Percentiles rank a stretch among this genome's conserved stretches.
Evolutionary conservation across 2,888 invertebrate genomes (phyloP).

Genomic region (Calephelis perditalis): DNA sequence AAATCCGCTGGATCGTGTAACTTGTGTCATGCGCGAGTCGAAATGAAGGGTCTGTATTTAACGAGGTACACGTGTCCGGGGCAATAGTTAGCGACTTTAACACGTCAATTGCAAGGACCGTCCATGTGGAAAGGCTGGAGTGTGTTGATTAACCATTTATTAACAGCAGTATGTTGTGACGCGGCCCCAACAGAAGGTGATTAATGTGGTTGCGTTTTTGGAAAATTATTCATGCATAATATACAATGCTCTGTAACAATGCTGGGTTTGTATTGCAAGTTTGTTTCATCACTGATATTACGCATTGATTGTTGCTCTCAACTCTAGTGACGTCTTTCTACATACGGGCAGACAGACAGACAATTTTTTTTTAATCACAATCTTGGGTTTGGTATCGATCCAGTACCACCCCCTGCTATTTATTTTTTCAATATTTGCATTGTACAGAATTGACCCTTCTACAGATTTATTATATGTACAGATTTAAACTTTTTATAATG

Average conservation of each 20-base stretch:
- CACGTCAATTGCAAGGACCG: conserved; percentile 19
- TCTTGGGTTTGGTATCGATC: too few species aligned
- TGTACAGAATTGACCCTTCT: too few species aligned
- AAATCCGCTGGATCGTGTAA: neutral
- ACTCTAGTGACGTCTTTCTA: too few species aligned
- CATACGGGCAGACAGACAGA: too few species aligned
- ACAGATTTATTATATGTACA: too few species aligned
- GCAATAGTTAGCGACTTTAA: conserved; percentile 23
- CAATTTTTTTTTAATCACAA: too few species aligned
- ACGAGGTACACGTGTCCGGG: conserved; percentile 17
- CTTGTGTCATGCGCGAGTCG: conserved; percentile 17
- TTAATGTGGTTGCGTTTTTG: conserved; percentile 5
- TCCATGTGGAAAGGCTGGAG: conserved; percentile 14
- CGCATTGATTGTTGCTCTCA: too few species aligned
- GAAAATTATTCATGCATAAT: neutral
- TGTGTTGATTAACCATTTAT: conserved; percentile 9
- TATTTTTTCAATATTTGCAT: too few species aligned
- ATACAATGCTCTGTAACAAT: neutral
- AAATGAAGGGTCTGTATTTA: conserved; percentile 35
- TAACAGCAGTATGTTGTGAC: conserved; percentile 6
- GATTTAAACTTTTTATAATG: too few species aligned
- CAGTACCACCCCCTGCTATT: too few species aligned
- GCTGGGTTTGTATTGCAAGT: conserved; percentile 21
- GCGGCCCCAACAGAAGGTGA: conserved; percentile 17
- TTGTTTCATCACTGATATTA: conserved; percentile 14